A percentile compares a stretch with the other conserved stretches of the same genome.
phyloP scores from a whole-genome alignment of 2,888 invertebrate species.

The Trisateles emortualis region DNA sequence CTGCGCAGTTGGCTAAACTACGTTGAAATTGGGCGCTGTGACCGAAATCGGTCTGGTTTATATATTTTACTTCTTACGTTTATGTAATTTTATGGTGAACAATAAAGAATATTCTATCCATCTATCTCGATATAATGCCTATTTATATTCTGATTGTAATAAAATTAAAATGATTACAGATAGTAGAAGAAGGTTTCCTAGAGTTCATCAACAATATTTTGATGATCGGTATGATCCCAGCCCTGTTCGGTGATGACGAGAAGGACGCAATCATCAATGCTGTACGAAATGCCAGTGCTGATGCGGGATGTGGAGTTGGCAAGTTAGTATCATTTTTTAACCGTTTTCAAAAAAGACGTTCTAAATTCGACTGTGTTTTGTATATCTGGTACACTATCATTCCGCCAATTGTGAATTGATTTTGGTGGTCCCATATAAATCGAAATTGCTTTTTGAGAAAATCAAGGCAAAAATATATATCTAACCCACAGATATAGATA shows the following conservation, averaged over 20 bases:
- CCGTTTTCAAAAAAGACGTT: not conserved
- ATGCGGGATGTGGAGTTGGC: conserved; percentile 90
- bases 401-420: no score
- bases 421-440: no score
- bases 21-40: no score
- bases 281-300: conserved; percentile 89
- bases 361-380: not conserved
- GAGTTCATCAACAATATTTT: conserved; percentile 97
- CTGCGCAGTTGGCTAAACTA: no score
- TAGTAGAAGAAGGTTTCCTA: conserved; percentile 93
- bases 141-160: not conserved
- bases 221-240: conserved; percentile 95
- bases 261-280: conserved; percentile 92
- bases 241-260: conserved; percentile 95
- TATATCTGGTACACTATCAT: not conserved
- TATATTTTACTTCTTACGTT: no score
- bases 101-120: no score
- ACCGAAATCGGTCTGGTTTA: no score
- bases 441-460: no score
- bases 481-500: no score
- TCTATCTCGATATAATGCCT: no score
- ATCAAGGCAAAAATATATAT: no score
- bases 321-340: conserved; percentile 82
- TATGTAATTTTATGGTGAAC: no score
- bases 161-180: conserved; percentile 60